phyloP scores from a whole-genome alignment of 1,140 invertebrate species.

The Drosophila equinoxialis region DNA sequence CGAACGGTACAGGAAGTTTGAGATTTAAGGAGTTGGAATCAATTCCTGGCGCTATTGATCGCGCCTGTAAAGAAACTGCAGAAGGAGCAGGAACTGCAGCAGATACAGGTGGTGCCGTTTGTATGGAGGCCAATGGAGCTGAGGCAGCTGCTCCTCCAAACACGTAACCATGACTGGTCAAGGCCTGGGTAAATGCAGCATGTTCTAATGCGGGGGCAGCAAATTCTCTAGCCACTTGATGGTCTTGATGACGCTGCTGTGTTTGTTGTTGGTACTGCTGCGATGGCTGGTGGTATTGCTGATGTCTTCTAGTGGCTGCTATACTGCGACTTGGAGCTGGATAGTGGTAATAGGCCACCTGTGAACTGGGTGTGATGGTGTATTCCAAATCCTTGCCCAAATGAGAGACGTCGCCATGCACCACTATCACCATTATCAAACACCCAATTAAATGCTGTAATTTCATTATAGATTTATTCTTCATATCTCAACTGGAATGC shows the following conservation, averaged over 20 bases:
- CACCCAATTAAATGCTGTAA: slow-evolving; percentile 48
- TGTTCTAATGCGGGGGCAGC: slow-evolving; percentile 66
- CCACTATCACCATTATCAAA: slow-evolving; percentile 27
- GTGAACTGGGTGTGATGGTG: slow-evolving; percentile 57
- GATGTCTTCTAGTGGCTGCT: slow-evolving; percentile 3
- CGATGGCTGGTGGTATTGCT: slow-evolving; percentile 8
- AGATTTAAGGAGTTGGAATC: slow-evolving; percentile 69
- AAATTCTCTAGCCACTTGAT: slow-evolving; percentile 56
- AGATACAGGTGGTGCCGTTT: slow-evolving; percentile 16
- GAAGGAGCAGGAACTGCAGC: slow-evolving; percentile 11
- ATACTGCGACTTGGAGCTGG: slow-evolving; percentile 47
- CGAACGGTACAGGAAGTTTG: slow-evolving; percentile 73
- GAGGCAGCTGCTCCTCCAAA: slow-evolving; percentile 53
- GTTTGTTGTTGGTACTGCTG: not conserved
- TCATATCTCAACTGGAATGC: too few relatives aligned
- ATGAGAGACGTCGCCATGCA: slow-evolving; percentile 58
- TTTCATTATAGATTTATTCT: slow-evolving; percentile 24
- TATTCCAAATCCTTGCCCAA: slow-evolving; percentile 44
- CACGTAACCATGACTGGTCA: slow-evolving; percentile 71
- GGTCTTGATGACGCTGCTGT: slow-evolving; percentile 32
- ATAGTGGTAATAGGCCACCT: slow-evolving; percentile 73
- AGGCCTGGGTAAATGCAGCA: slow-evolving; percentile 70
- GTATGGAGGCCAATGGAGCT: slow-evolving; percentile 8
- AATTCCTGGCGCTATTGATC: slow-evolving; percentile 31
- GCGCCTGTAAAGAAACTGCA: slow-evolving; percentile 22